Conservation (phyloP, 1,140 invertebrate genomes). For the Mactra quadrangularis region DNA sequence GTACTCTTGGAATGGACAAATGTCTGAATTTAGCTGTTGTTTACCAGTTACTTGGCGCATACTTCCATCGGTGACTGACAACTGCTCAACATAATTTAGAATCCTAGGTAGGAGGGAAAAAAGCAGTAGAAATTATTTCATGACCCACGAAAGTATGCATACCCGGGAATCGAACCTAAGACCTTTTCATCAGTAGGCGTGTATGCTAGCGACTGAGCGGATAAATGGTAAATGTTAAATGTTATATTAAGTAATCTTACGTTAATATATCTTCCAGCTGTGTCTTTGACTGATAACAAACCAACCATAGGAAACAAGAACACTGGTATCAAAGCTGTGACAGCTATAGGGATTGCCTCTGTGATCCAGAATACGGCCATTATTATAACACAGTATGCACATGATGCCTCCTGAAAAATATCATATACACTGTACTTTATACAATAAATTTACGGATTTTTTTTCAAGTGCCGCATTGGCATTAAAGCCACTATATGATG, state of each 20-base stretch:
- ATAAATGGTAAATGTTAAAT: background rate
- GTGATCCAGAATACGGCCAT: slow-evolving; percentile 88
- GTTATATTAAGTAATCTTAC: background rate
- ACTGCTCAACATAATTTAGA: too few relatives aligned
- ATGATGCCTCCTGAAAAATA: slow-evolving; percentile 83
- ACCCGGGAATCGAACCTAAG: too few relatives aligned
- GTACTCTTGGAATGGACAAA: background rate
- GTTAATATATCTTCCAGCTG: slow-evolving; percentile 69
- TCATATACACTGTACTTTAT: too few relatives aligned
- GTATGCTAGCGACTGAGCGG: background rate
- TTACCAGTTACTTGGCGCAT: too few relatives aligned
- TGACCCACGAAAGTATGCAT: background rate
- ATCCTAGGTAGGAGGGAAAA: background rate
- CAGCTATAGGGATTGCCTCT: slow-evolving; percentile 84
- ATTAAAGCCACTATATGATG: too few relatives aligned
- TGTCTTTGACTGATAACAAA: slow-evolving; percentile 72
- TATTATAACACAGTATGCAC: slow-evolving; percentile 90
- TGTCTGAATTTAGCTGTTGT: background rate
- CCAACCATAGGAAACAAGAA: slow-evolving; percentile 82
- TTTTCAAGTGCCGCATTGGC: too few relatives aligned
- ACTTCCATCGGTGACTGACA: too few relatives aligned
- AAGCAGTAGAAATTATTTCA: background rate
- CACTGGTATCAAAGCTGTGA: slow-evolving; percentile 84
- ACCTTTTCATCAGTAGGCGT: too few relatives aligned
- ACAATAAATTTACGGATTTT: too few relatives aligned